A percentile compares a stretch with the other conserved stretches of the same genome.
These are phyloP conservation scores for Eonycteris spelaea DNA, from an alignment of 2,113 vertebrate genomes.

Conservation along the genomic window DNA sequence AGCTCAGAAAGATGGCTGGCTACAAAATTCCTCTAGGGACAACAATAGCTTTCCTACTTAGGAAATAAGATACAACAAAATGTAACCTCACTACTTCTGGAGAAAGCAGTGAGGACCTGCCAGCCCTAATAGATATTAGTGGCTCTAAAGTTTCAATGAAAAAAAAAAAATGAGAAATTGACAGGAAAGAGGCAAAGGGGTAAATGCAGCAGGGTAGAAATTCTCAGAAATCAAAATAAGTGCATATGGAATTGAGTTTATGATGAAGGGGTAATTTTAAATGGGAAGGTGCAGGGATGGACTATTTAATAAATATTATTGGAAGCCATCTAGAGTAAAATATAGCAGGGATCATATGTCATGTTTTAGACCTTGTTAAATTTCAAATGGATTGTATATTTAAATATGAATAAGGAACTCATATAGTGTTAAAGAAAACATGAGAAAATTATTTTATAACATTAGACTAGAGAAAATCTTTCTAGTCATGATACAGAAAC, in stretches of 20 bases:
- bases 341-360: not conserved
- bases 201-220: not conserved
- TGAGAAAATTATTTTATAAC: not conserved
- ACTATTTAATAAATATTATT: not conserved
- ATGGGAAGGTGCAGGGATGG: not conserved
- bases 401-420: not conserved
- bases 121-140: not conserved
- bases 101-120: not conserved
- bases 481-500: not conserved
- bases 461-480: not conserved
- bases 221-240: not conserved
- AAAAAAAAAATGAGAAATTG: not conserved
- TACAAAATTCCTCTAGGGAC: not conserved
- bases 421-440: not conserved
- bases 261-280: not conserved
- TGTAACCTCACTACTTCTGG: not conserved
- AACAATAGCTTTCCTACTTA: not conserved
- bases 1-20: not conserved
- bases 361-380: not conserved
- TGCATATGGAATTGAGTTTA: not conserved
- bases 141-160: not conserved
- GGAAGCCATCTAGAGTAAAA: not conserved
- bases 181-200: not conserved
- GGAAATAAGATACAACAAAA: not conserved
- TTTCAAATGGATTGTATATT: not conserved